phyloP scores from a whole-genome alignment of 2,888 invertebrate genomes.

The Escarpia spicata region DNA sequence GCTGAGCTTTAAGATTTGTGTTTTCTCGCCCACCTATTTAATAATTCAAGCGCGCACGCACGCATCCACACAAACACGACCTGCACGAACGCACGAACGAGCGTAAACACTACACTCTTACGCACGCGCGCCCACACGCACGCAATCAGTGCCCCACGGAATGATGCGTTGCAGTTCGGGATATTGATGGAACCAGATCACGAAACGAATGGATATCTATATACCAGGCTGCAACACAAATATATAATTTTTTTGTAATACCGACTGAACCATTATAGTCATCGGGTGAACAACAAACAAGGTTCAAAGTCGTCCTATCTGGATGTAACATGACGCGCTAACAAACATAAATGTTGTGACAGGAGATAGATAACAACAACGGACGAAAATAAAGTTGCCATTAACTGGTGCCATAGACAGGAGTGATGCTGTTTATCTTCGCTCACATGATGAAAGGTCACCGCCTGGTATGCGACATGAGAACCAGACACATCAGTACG shows the following conservation, averaged over 20 bases:
- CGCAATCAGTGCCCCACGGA: not conserved
- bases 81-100: not conserved
- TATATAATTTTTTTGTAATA: not conserved
- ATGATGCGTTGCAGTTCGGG: not conserved
- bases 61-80: not conserved
- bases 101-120: not conserved
- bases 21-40: no score
- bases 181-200: not conserved
- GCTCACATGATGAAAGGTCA: not conserved
- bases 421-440: not conserved
- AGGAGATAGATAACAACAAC: not conserved
- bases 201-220: not conserved
- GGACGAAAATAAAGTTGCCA: not conserved
- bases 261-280: not conserved
- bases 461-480: not conserved
- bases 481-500: not conserved
- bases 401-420: not conserved
- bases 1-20: no score
- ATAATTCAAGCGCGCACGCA: not conserved
- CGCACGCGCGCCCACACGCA: not conserved
- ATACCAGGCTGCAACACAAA: no score
- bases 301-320: not conserved
- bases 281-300: not conserved
- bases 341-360: not conserved
- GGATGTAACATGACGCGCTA: not conserved